phyloP scores from a whole-genome alignment of 2,797 vertebrate genomes.

The Cyclura pinguis region DNA sequence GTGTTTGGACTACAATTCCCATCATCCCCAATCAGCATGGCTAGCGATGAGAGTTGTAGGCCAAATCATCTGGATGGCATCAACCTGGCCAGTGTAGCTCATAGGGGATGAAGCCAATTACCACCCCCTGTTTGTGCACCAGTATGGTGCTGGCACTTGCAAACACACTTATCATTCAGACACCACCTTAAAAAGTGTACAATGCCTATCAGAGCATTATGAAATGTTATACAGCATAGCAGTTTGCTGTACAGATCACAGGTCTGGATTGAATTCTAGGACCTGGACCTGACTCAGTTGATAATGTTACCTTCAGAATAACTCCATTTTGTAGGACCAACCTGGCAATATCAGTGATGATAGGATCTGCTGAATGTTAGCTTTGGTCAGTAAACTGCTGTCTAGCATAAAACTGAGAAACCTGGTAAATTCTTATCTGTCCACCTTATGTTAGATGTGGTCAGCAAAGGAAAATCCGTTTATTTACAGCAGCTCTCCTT shows the following conservation, averaged over 20 bases:
- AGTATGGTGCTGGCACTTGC: not conserved
- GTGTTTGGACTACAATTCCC: not conserved
- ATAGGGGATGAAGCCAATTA: not conserved
- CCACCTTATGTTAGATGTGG: not conserved
- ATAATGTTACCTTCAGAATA: not conserved
- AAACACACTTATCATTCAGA: not conserved
- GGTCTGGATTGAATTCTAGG: not conserved
- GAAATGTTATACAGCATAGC: not conserved
- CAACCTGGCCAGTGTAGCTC: not conserved
- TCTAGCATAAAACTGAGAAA: not conserved
- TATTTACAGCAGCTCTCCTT: not conserved
- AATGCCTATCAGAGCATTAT: accelerated
- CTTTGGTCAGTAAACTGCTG: not conserved
- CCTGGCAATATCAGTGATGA: not conserved
- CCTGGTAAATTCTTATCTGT: not conserved
- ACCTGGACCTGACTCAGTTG: not conserved
- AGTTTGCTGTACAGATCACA: not conserved
- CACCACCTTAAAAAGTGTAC: not conserved
- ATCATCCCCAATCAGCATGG: not conserved
- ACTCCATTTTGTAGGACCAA: not conserved
- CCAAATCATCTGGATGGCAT: not conserved
- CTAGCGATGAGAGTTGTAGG: not conserved
- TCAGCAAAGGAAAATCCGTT: not conserved
- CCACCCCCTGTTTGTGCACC: not conserved
- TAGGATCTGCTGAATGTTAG: not conserved